phyloP scores from a whole-genome alignment of 2,113 vertebrate genomes.

The Axis porcinus region DNA sequence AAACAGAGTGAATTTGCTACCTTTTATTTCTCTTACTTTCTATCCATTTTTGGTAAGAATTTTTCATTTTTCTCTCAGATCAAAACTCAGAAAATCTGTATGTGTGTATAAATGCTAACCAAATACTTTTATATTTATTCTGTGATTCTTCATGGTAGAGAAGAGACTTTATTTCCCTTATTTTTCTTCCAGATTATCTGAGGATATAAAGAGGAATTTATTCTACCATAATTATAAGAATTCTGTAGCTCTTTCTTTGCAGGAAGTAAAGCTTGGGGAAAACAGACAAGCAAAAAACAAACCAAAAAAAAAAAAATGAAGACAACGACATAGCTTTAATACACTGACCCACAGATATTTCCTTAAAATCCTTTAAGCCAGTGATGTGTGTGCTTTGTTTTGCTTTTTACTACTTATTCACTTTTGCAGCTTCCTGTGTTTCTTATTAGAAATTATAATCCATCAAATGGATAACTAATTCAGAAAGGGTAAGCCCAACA shows the following conservation, averaged over 20 bases:
- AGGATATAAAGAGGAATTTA: background rate
- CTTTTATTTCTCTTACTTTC: background rate
- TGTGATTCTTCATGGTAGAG: background rate
- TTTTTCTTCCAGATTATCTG: background rate
- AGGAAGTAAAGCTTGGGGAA: background rate
- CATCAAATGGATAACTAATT: background rate
- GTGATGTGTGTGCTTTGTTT: background rate
- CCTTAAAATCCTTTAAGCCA: background rate
- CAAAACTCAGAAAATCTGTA: background rate
- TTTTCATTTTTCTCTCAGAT: background rate
- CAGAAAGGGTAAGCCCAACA: background rate
- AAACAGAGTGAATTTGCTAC: background rate
- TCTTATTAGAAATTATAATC: background rate
- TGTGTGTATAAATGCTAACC: background rate
- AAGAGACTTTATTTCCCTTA: background rate
- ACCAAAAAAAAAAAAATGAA: background rate
- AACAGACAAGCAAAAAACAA: background rate
- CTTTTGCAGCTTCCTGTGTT: background rate
- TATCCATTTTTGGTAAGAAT: background rate
- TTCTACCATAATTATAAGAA: background rate
- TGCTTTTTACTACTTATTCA: background rate
- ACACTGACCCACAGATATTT: background rate
- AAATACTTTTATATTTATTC: background rate
- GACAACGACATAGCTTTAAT: background rate
- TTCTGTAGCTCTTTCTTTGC: background rate